phyloP scores from a whole-genome alignment of 1,140 invertebrate species.

The Holotrichia oblita region DNA sequence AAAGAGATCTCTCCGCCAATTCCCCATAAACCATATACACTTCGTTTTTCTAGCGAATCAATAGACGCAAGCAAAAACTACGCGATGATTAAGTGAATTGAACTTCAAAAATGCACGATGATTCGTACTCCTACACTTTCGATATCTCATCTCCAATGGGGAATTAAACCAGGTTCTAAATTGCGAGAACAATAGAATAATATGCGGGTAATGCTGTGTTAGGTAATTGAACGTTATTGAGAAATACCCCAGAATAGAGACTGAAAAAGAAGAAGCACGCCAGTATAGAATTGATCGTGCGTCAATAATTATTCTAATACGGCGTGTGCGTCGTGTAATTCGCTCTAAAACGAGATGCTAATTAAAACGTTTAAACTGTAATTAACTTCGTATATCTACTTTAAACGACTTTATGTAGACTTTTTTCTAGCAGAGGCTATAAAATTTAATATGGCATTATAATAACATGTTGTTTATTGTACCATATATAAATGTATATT shows the following conservation, averaged over 20 bases:
- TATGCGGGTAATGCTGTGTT: slow-evolving; percentile 1
- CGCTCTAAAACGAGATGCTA: neutral
- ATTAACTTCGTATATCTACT: neutral
- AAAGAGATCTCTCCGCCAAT: neutral
- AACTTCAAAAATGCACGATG: neutral
- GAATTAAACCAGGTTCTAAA: neutral
- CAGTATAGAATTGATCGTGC: neutral
- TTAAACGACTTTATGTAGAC: neutral
- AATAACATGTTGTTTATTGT: too few species aligned
- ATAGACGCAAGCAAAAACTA: neutral
- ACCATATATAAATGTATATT: too few species aligned
- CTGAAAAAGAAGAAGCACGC: neutral
- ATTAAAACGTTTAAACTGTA: slow-evolving; percentile 17
- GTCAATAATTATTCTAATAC: slow-evolving; percentile 30
- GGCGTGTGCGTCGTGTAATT: neutral
- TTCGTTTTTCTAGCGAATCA: neutral
- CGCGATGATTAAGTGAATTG: neutral
- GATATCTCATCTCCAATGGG: neutral
- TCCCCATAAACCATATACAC: neutral
- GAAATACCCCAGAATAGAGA: slow-evolving; percentile 10
- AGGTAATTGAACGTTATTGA: slow-evolving; percentile 33
- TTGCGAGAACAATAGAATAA: slow-evolving; percentile 22
- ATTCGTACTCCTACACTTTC: neutral
- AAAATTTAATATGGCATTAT: too few species aligned
- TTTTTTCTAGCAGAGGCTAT: neutral